phyloP scores from a whole-genome alignment of 2,888 invertebrate genomes.

The Pelosia muscerda region DNA sequence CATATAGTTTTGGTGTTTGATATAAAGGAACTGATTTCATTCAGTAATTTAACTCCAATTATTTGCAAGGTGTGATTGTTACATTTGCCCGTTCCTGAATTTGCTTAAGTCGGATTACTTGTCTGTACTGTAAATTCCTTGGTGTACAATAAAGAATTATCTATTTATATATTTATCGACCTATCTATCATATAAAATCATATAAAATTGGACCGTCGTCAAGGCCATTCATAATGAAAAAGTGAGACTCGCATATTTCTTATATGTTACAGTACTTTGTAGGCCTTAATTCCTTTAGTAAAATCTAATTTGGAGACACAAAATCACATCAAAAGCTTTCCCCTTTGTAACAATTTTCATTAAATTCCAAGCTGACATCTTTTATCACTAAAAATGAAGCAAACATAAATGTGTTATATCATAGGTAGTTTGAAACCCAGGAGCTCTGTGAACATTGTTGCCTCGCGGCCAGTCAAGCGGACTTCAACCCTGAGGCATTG shows the following conservation, averaged over 20 bases:
- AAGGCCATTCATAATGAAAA: not conserved
- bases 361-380: not conserved
- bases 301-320: not conserved
- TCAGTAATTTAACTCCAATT: too few species aligned
- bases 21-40: too few species aligned
- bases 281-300: not conserved
- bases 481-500: conserved; percentile 47
- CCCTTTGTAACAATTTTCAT: not conserved
- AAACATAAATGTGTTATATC: conserved; percentile 51
- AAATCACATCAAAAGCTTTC: not conserved
- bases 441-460: conserved; percentile 53
- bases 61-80: too few species aligned
- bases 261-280: not conserved
- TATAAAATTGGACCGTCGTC: not conserved
- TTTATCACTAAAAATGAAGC: conserved; percentile 30
- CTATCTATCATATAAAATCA: too few species aligned
- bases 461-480: conserved; percentile 42
- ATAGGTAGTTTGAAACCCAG: conserved; percentile 46
- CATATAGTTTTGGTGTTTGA: too few species aligned
- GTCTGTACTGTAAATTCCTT: too few species aligned
- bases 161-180: too few species aligned
- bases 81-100: too few species aligned
- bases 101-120: too few species aligned
- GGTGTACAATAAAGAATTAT: too few species aligned
- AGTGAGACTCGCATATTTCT: not conserved